Percentiles rank a stretch among this genome's conserved stretches.
These are phyloP conservation scores for Chionomys nivalis DNA, from an alignment of 2,113 vertebrate species.

Conservation along the genomic window DNA sequence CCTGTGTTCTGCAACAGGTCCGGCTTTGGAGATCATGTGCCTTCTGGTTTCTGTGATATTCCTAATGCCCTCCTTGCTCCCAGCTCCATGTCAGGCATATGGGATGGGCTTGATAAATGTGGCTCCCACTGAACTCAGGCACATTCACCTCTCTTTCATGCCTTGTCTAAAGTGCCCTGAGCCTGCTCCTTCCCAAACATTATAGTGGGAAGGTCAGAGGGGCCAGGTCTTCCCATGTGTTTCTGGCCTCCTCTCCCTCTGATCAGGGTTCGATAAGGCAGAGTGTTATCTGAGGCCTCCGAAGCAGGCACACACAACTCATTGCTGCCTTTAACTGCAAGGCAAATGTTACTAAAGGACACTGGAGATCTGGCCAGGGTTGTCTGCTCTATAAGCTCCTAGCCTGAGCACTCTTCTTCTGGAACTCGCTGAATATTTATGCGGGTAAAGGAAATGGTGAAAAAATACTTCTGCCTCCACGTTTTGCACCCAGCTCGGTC, in stretches of 20 bases:
- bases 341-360: slow-evolving; percentile 18
- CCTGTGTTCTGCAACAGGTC: background rate
- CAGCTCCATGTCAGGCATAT: background rate
- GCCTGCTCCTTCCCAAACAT: slow-evolving; percentile 32
- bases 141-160: slow-evolving; percentile 43
- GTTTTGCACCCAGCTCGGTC: slow-evolving; percentile 56
- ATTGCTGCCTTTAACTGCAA: slow-evolving; percentile 54
- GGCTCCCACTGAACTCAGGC: slow-evolving; percentile 39
- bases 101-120: slow-evolving; percentile 61
- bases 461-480: slow-evolving; percentile 51
- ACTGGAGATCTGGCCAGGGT: background rate
- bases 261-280: slow-evolving; percentile 71
- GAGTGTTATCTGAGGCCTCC: slow-evolving; percentile 65
- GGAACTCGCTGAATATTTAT: slow-evolving; percentile 40
- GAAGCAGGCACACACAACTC: slow-evolving; percentile 43
- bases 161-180: background rate
- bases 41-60: slow-evolving; percentile 8
- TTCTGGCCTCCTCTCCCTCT: slow-evolving; percentile 67
- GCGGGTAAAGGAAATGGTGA: slow-evolving; percentile 42
- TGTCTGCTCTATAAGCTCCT: background rate
- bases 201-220: slow-evolving; percentile 62
- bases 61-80: background rate
- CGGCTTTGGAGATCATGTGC: background rate
- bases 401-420: slow-evolving; percentile 15
- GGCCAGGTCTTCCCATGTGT: slow-evolving; percentile 58